A percentile compares a stretch with the other conserved stretches of the same genome.
Evolutionary conservation across 1,140 invertebrate genomes (phyloP).

Genomic region (Paramacrobiotus metropolitanus): DNA sequence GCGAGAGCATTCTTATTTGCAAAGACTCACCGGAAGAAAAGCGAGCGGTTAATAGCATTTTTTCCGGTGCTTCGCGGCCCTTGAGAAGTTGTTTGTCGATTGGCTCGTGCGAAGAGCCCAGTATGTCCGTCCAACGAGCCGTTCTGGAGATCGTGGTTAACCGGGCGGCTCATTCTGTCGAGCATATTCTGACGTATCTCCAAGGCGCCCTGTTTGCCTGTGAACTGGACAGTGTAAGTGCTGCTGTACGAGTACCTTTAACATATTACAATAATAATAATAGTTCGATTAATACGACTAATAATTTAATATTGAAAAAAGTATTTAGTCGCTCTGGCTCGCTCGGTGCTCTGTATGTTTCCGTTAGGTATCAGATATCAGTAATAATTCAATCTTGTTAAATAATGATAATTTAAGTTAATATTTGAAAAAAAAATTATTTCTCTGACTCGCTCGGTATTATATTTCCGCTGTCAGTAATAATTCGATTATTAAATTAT

Average conservation of each 20-base stretch:
- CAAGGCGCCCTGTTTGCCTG: conserved; percentile 45
- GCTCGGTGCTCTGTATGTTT: background rate
- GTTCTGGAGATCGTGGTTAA: conserved; percentile 57
- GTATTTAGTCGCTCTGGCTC: no score
- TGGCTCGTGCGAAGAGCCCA: conserved; percentile 28
- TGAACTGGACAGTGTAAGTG: background rate
- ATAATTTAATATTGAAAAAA: no score
- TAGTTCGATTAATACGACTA: background rate
- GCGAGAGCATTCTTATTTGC: conserved; percentile 79
- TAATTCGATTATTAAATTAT: no score
- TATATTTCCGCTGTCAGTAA: no score
- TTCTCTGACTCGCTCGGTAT: no score
- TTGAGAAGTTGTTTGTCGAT: conserved; percentile 57
- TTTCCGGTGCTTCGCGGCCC: conserved; percentile 36
- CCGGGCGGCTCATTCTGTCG: conserved; percentile 42
- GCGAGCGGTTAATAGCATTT: conserved; percentile 40
- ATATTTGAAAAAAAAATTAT: no score
- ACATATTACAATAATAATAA: background rate
- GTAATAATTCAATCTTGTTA: no score
- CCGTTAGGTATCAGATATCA: no score
- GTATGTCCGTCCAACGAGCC: conserved; percentile 32
- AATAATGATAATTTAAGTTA: no score
- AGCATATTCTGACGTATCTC: conserved; percentile 50
- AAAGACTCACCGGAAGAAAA: conserved; percentile 43
- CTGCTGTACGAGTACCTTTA: background rate